Conservation (phyloP, 2,888 invertebrate species). For the Drosophila crucigera region DNA sequence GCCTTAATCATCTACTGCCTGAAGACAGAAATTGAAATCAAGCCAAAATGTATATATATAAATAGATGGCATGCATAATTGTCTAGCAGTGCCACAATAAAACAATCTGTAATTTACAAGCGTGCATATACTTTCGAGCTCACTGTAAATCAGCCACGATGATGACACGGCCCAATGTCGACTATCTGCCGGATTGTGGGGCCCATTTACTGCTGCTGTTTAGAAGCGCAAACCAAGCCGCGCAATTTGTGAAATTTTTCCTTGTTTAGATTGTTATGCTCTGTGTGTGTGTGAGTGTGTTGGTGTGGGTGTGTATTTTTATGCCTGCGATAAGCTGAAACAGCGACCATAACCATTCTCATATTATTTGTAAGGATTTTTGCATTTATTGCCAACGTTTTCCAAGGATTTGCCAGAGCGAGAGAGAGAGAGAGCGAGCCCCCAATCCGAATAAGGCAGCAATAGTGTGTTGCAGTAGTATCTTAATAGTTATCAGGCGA, state of each 20-base stretch:
- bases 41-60: background rate
- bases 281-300: conserved; percentile 13
- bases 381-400: conserved; percentile 78
- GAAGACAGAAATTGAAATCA: background rate
- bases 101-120: background rate
- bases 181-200: conserved; percentile 50
- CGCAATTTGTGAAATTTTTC: conserved; percentile 79
- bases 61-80: background rate
- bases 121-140: background rate
- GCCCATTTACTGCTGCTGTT: conserved; percentile 59
- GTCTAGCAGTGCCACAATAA: background rate
- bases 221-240: conserved; percentile 69
- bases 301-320: conserved; percentile 55
- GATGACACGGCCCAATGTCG: conserved; percentile 39
- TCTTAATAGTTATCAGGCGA: conserved; percentile 79
- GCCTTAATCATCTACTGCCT: background rate
- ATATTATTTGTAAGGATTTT: conserved; percentile 82
- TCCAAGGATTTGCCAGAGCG: conserved; percentile 67
- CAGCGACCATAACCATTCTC: conserved; percentile 73
- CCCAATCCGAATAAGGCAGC: conserved; percentile 58
- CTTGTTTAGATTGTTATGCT: conserved; percentile 73
- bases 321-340: conserved; percentile 78
- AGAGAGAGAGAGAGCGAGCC: background rate
- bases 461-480: conserved; percentile 42
- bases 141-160: conserved; percentile 50